Percentiles rank a stretch among this genome's conserved stretches.
Conservation (phyloP, 2,888 invertebrate species). For the Campaea margaritaria region DNA sequence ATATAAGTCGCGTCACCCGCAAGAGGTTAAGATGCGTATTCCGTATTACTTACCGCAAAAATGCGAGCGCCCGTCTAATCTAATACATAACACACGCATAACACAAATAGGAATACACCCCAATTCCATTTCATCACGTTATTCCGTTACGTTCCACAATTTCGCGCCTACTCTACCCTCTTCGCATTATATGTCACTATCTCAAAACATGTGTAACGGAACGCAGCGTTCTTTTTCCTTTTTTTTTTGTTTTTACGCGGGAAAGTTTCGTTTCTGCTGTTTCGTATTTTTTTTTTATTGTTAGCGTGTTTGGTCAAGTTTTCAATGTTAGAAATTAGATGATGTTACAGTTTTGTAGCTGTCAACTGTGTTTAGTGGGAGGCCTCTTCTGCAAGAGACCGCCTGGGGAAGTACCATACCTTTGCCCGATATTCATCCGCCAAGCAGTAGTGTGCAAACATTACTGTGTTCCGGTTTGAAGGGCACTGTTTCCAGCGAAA, state of each 20-base stretch:
- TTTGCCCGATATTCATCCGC: no score
- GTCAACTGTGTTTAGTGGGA: no score
- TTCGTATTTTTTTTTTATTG: background rate
- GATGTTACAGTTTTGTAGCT: no score
- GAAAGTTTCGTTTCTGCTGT: no score
- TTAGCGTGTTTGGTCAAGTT: no score
- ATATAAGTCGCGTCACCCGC: background rate
- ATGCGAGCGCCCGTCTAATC: constrained; percentile 26
- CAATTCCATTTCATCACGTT: constrained; percentile 40
- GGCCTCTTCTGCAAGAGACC: no score
- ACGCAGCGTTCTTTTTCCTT: constrained; percentile 20
- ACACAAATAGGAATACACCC: constrained; percentile 30
- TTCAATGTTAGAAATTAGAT: no score
- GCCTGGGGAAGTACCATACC: no score
- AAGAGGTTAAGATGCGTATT: constrained; percentile 27
- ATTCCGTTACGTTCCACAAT: constrained; percentile 37
- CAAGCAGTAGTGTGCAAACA: no score
- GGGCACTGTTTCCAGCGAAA: no score
- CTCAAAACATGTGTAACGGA: constrained; percentile 38
- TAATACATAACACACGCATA: constrained; percentile 31
- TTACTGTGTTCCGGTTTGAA: no score
- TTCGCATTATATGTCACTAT: constrained; percentile 35
- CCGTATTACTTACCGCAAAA: constrained; percentile 26
- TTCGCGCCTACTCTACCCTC: constrained; percentile 33
- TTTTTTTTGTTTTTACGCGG: background rate